A percentile compares a stretch with the other conserved stretches of the same genome.
phyloP scores from a whole-genome alignment of 2,888 invertebrate species.

The Phaonia tiefii region DNA sequence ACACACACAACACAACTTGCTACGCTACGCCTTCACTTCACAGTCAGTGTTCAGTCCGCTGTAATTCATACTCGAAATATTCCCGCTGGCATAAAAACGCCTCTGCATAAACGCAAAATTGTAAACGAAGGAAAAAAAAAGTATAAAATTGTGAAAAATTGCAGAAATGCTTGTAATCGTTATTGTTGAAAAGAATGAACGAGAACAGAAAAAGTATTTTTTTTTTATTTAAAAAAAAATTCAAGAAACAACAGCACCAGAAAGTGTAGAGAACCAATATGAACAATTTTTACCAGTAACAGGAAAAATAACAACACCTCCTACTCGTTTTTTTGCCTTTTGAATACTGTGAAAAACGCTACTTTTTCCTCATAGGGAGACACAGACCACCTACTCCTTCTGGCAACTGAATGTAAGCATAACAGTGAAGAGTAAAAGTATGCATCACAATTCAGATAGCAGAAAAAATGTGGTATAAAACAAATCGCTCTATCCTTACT shows the following conservation, averaged over 20 bases:
- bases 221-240: constrained; percentile 10
- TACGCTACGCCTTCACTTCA: too few species aligned
- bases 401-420: neutral
- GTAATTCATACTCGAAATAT: constrained; percentile 43
- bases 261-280: constrained; percentile 47
- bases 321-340: constrained; percentile 56
- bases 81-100: constrained; percentile 34
- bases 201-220: constrained; percentile 41
- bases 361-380: constrained; percentile 19
- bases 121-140: constrained; percentile 12
- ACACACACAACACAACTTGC: too few species aligned
- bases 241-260: constrained; percentile 6
- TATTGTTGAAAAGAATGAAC: constrained; percentile 55
- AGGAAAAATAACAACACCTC: constrained; percentile 55
- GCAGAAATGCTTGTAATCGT: constrained; percentile 58
- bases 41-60: neutral
- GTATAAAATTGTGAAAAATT: neutral
- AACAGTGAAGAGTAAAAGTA: constrained; percentile 19
- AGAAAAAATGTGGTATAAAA: too few species aligned
- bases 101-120: too few species aligned
- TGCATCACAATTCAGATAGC: too few species aligned
- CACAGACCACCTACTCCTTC: too few species aligned
- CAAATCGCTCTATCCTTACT: too few species aligned
- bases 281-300: constrained; percentile 53
- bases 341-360: constrained; percentile 43